A percentile compares a stretch with the other conserved stretches of the same genome.
Evolutionary conservation across 2,797 vertebrate genomes (phyloP).

Genomic region (Pantherophis alleghaniensis): DNA sequence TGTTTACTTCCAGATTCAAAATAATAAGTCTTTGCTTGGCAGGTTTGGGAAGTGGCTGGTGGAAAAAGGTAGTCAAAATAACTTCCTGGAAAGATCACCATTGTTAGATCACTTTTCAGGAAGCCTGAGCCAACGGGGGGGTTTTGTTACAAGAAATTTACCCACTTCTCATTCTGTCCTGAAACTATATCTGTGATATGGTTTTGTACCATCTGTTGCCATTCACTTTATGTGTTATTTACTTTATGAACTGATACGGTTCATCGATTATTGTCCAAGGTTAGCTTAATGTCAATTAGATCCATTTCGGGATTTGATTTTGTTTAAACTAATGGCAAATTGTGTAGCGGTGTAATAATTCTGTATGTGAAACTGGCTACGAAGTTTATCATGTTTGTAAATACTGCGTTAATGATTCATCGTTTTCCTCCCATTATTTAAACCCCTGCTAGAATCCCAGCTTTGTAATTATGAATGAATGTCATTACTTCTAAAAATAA

Average conservation of each 20-base stretch:
- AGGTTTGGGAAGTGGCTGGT: not conserved
- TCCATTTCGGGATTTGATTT: not conserved
- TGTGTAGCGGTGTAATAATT: not conserved
- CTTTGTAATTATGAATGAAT: not conserved
- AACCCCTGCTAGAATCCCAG: not conserved
- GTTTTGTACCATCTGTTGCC: slow-evolving; percentile 28
- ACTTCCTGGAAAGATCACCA: slow-evolving; percentile 28
- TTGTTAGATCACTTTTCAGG: not conserved
- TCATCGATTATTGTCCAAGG: slow-evolving; percentile 23
- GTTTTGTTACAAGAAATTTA: slow-evolving; percentile 35
- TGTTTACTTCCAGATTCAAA: slow-evolving; percentile 17
- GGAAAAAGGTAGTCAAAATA: slow-evolving; percentile 11
- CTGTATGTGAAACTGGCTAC: not conserved
- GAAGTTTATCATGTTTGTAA: slow-evolving; percentile 30
- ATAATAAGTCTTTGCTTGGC: slow-evolving; percentile 25
- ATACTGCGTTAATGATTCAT: slow-evolving; percentile 19
- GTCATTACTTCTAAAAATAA: not conserved
- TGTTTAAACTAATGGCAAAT: not conserved
- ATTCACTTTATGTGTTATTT: slow-evolving; percentile 28
- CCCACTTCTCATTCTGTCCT: slow-evolving; percentile 31
- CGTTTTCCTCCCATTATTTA: not conserved
- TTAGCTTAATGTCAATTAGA: not conserved
- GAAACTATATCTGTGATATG: slow-evolving; percentile 37
- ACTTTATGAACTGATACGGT: slow-evolving; percentile 25
- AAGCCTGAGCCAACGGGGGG: not conserved